Evolutionary conservation across 2,888 invertebrate species (phyloP), one percentile per base, ranked within the genome.

Genomic region (Antheraea assamensis): DNA sequence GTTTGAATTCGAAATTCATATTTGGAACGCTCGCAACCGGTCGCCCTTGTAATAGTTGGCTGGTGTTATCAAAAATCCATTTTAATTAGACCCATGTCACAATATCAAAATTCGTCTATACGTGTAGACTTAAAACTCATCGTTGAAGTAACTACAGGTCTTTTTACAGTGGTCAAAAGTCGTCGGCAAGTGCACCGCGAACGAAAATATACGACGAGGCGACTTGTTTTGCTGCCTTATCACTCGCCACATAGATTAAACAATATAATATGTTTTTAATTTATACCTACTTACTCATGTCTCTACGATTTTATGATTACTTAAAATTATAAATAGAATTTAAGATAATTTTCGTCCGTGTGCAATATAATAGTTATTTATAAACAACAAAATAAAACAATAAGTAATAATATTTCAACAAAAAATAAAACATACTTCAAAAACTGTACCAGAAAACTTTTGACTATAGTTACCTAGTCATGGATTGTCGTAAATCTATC

Each of bases 31-130:
- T 88, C 88, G 88, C 89, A 90, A 93, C 93, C 92, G 92, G 94
- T 92, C 92, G 94, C 94, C 94, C 94, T 94, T 94, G 94, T 94
- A 94, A 94, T 94, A 94, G 94, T 94, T 94, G 93, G 90, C 90
- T 90, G 90, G 92, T 91, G 93, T 92, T 94, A 94, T 94, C 93
- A 93, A 84, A 87, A 81, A 83, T 77, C 92, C 89, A 90, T 77
- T 81, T 78, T 82, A 78, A 49, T 7, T 72, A 78, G 90, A 85
- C 75, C 90, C 81, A 75, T 88, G 88, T 89, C 87, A 87, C 83
- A 85, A 84, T 76, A 75, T 73, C 76, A 72, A 61, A 58, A 76
- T 78, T 81, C 79, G 79, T 87, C 86, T 88, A 84, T 73, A 3
- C 0, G 74, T 31, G 70, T 3, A 4, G 73, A 0, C 15, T 77